Base-by-base conservation (phyloP, 2,888 invertebrate species). In the Marronus borbonicus region DNA sequence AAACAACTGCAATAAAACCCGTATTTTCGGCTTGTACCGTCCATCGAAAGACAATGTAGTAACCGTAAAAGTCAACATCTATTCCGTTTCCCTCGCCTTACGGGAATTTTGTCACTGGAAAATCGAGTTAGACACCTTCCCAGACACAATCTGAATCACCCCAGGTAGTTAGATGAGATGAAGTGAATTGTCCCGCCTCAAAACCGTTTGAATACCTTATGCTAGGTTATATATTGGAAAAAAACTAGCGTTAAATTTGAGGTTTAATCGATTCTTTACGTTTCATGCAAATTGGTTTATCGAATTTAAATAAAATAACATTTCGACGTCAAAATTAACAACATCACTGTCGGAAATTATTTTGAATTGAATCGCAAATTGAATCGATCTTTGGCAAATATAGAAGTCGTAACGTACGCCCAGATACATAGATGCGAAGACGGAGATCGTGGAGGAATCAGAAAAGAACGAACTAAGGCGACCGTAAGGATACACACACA, bases 331-430 rank as follows among this genome's bases (percentile, higher is more conserved):
- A 7, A 17, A 58, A 58, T 58, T 58, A 17, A 12, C 24, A 17
- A 12, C 24, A 5, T 62, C 28, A 28, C 10, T 12, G 28, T 24
- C 31, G 62, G 62, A 28, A 62, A 62, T 62, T 12, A 31, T 8
- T 62, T 31, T 10, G 68, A 80, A 79, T 78, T 76, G 80, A 81
- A 80, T 80, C 79, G 79, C 70, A 78, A 81, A 81, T 81, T 80
- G 81, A 81, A 81, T 81, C 80, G 78, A 76, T 79, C 76, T 77
- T 62, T 72, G 79, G 78, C 76, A 76, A 58, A 58, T 79, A 24
- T 50, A 50, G 50, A 39, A 74, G 60, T 49, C 39, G 58, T 44
- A 60, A 31, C 60, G 24, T 28, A 74, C 72, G 60, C 72, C 58
- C 72, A 36, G 39, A 55, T 76, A 77, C 60, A 79, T 74, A 28